A percentile compares a stretch with the other conserved stretches of the same genome.
phyloP scores from a whole-genome alignment of 2,888 invertebrate species.

The Netelia melanura region DNA sequence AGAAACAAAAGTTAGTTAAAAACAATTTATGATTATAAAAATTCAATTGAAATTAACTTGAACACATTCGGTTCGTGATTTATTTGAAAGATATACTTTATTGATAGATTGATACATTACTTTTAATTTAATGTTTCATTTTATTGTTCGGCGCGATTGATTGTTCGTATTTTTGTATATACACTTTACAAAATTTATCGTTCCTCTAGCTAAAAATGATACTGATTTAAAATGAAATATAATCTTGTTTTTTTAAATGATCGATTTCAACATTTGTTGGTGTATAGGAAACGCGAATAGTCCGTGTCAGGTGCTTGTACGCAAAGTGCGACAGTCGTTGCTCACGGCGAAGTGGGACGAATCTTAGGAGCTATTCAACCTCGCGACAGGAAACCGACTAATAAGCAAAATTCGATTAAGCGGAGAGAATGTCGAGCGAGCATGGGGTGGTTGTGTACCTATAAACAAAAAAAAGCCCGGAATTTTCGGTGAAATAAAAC shows the following conservation, averaged over 20 bases:
- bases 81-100: no score
- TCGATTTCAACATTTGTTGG: not conserved
- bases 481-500: constrained; percentile 60
- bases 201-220: not conserved
- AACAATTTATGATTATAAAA: no score
- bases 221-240: no score
- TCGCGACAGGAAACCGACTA: constrained; percentile 30
- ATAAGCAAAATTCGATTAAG: constrained; percentile 60
- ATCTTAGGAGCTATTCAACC: constrained; percentile 47
- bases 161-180: no score
- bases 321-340: constrained; percentile 53
- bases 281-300: not conserved
- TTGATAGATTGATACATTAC: no score
- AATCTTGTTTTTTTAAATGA: not conserved
- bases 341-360: constrained; percentile 20
- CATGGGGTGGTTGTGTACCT: constrained; percentile 31
- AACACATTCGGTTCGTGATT: no score
- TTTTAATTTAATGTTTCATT: no score
- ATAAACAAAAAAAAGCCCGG: not conserved
- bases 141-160: no score
- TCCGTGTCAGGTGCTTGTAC: not conserved
- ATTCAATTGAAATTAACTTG: no score
- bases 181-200: not conserved
- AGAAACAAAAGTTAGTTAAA: no score
- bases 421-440: constrained; percentile 19